These are phyloP conservation scores for Mellivora capensis DNA, from an alignment of 2,113 vertebrate genomes.

Conservation along the genomic window DNA sequence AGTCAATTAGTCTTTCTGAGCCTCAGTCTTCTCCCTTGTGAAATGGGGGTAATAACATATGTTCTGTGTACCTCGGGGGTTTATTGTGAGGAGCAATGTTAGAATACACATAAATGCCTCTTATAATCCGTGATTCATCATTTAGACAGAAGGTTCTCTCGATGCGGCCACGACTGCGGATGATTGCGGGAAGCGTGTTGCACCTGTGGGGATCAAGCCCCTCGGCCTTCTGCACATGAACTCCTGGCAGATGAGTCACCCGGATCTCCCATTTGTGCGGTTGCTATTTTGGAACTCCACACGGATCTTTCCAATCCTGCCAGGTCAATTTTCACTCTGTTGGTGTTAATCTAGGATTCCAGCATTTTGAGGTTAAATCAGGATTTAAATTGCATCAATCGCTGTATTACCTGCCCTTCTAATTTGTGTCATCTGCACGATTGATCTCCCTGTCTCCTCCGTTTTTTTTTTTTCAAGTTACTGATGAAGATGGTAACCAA, in stretches of 20 bases:
- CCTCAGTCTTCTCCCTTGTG: conserved; percentile 5
- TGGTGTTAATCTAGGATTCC: neutral
- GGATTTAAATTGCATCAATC: neutral
- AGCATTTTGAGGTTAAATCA: neutral
- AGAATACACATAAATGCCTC: neutral
- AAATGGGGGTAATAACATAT: neutral
- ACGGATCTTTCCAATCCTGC: neutral
- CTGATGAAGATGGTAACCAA: neutral
- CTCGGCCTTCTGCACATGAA: neutral
- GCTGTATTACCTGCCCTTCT: neutral
- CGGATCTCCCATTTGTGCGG: neutral
- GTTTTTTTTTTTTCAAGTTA: neutral
- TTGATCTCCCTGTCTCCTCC: neutral
- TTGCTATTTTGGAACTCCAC: neutral
- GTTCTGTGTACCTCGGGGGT: neutral
- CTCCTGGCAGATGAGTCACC: neutral
- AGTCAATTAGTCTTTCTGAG: neutral
- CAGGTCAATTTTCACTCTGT: neutral
- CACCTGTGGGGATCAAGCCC: neutral
- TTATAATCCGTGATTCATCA: neutral
- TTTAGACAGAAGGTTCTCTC: neutral
- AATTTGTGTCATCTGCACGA: neutral
- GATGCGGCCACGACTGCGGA: neutral
- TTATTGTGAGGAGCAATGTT: neutral
- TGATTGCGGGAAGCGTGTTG: neutral